A percentile compares a stretch with the other conserved stretches of the same genome.
These are phyloP conservation scores for Slavum lentiscoides DNA, from an alignment of 2,888 invertebrate species.

Conservation along the genomic window DNA sequence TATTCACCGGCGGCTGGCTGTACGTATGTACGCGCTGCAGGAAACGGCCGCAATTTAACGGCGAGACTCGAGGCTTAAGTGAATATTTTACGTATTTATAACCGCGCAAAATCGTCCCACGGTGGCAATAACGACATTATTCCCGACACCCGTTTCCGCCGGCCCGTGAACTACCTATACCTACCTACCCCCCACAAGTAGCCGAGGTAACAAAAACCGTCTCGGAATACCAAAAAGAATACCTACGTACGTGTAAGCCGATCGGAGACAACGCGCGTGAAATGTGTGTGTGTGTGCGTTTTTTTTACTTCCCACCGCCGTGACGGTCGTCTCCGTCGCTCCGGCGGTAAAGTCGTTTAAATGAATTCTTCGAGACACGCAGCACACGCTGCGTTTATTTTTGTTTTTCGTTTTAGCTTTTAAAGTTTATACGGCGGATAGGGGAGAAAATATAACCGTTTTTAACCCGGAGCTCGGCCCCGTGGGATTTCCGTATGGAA, in stretches of 20 bases:
- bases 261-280: constrained; percentile 47
- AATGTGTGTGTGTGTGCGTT: constrained; percentile 30
- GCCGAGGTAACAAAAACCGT: not conserved
- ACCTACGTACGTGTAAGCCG: not conserved
- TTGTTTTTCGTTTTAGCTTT: constrained; percentile 17
- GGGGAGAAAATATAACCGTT: constrained; percentile 28
- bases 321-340: not conserved
- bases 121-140: constrained; percentile 50
- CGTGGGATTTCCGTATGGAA: constrained; percentile 25
- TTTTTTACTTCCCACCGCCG: not conserved
- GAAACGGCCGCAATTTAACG: constrained; percentile 2
- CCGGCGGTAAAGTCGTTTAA: constrained; percentile 43
- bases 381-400: not conserved
- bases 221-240: constrained; percentile 29
- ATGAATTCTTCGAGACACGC: constrained; percentile 51
- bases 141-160: constrained; percentile 4
- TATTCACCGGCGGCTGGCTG: constrained; percentile 9
- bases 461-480: constrained; percentile 22
- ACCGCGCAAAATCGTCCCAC: constrained; percentile 44
- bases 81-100: constrained; percentile 53
- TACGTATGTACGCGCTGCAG: too few relatives aligned
- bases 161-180: not conserved
- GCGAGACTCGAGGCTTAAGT: constrained; percentile 38
- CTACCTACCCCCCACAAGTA: too few relatives aligned
- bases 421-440: constrained; percentile 11